Evolutionary conservation across 1,140 invertebrate species (phyloP).

Genomic region (Drosophila nannoptera): DNA sequence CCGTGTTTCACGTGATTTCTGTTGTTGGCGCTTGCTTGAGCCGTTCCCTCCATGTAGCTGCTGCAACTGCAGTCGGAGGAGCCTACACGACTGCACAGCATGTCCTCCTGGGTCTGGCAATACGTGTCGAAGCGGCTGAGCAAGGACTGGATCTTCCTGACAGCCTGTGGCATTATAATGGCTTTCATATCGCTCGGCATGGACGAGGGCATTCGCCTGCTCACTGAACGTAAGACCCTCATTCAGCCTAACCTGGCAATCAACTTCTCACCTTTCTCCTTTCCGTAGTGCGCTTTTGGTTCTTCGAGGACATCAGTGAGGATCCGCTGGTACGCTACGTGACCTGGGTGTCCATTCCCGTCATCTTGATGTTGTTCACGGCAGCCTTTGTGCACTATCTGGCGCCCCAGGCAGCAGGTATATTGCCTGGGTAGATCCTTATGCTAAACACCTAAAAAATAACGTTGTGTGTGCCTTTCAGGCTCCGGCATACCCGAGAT

Average conservation of each 20-base stretch:
- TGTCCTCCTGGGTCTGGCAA: conserved; percentile 85
- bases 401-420: conserved; percentile 92
- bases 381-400: conserved; percentile 96
- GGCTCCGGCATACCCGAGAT: conserved; percentile 99
- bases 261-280: background rate
- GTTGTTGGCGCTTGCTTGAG: background rate
- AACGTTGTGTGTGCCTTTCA: background rate
- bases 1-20: background rate
- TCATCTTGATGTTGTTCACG: conserved; percentile 93
- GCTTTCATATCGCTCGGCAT: conserved; percentile 95
- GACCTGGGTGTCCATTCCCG: conserved; percentile 92
- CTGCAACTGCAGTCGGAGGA: conserved; percentile 70
- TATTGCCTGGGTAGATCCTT: background rate
- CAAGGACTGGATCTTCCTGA: conserved; percentile 98
- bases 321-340: conserved; percentile 91
- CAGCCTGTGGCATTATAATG: conserved; percentile 96
- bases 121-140: conserved; percentile 87
- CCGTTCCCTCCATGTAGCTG: conserved; percentile 26
- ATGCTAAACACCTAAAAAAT: background rate
- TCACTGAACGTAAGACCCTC: conserved; percentile 89
- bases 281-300: conserved; percentile 93
- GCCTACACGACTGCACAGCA: conserved; percentile 79
- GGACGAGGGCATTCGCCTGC: conserved; percentile 96
- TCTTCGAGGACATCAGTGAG: conserved; percentile 90
- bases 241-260: background rate